A percentile compares a stretch with the other conserved stretches of the same genome.
phyloP scores from a whole-genome alignment of 2,797 vertebrate genomes.

The Pseudochirops corinnae region DNA sequence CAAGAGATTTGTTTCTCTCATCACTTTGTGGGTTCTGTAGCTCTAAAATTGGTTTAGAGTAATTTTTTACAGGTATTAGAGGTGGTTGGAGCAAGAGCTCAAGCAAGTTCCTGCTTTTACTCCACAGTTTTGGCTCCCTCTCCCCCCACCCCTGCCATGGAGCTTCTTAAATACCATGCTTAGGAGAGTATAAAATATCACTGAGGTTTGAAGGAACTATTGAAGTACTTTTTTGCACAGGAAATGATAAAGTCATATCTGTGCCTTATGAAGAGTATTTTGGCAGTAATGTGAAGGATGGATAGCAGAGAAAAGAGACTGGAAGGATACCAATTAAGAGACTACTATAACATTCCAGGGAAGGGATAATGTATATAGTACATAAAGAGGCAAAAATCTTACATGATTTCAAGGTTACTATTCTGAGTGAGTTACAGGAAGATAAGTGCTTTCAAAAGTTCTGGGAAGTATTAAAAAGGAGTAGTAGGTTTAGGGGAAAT shows the following conservation, averaged over 20 bases:
- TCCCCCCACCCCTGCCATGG: background rate
- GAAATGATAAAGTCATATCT: background rate
- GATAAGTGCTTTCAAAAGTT: background rate
- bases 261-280: background rate
- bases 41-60: too few relatives aligned
- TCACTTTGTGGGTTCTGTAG: too few relatives aligned
- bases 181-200: background rate
- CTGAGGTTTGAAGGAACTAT: background rate
- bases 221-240: background rate
- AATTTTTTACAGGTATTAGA: too few relatives aligned
- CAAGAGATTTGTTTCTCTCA: too few relatives aligned
- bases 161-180: background rate
- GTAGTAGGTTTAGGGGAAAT: background rate
- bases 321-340: background rate
- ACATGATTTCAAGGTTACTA: background rate
- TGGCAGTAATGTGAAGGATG: background rate
- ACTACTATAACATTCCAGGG: background rate
- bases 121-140: too few relatives aligned
- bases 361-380: background rate
- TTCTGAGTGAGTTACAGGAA: background rate
- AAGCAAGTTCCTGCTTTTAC: too few relatives aligned
- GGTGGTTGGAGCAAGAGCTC: too few relatives aligned
- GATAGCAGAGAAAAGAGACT: background rate
- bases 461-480: background rate
- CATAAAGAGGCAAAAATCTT: background rate